Conservation (phyloP, 2,797 vertebrate species). For the Discoglossus pictus region DNA sequence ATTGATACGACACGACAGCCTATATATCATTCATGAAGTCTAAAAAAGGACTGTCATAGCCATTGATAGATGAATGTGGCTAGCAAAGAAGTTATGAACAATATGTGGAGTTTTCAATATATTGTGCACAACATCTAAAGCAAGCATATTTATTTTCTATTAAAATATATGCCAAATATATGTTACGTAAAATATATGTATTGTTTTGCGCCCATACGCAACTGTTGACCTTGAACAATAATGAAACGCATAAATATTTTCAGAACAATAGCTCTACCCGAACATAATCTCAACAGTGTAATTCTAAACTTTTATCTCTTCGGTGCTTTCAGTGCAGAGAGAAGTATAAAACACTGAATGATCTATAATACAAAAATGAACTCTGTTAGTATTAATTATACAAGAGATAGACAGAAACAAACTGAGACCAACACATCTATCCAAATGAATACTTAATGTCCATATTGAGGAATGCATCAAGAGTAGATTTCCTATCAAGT, state of each 20-base stretch:
- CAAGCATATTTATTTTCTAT: no score
- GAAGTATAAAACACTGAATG: slow-evolving; percentile 3
- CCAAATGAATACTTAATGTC: slow-evolving; percentile 40
- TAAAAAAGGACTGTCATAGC: slow-evolving; percentile 13
- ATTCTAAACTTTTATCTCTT: neutral
- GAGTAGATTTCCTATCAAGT: slow-evolving; percentile 5
- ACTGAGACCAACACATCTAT: slow-evolving; percentile 8
- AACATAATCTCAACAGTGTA: no score
- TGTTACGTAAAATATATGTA: no score
- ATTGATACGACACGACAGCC: slow-evolving; percentile 20
- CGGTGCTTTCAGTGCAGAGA: neutral
- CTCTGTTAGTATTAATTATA: slow-evolving; percentile 35
- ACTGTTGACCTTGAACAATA: no score
- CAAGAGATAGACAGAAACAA: slow-evolving; percentile 33
- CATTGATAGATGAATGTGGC: slow-evolving; percentile 14
- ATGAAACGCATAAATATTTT: no score
- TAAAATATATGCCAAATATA: no score
- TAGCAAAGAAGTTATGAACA: slow-evolving; percentile 21
- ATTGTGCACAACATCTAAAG: no score
- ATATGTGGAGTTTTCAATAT: neutral
- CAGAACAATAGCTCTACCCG: no score
- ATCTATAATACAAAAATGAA: slow-evolving; percentile 38
- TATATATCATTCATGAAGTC: slow-evolving; percentile 18
- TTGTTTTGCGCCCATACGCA: no score
- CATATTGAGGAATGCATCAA: slow-evolving; percentile 13